Evolutionary conservation across 2,113 vertebrate genomes (phyloP), one percentile per base, ranked within the genome.

Genomic region (Nothocercus nigrocapillus): DNA sequence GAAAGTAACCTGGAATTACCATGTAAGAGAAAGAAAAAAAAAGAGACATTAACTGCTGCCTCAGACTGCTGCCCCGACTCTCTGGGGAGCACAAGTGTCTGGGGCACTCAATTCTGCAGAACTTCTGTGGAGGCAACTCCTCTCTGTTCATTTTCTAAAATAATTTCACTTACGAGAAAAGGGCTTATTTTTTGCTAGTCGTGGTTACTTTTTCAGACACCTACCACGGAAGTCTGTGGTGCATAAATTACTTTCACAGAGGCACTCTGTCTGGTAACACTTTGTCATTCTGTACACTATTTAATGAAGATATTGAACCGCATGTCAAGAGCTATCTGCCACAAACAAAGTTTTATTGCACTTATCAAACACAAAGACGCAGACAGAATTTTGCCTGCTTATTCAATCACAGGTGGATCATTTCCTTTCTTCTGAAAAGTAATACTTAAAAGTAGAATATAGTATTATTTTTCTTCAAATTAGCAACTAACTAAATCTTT

Each of bases 1-100:
- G 97, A 99, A 99, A 95, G 98, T 99, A 96, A 99, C 99, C 99
- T 99, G 89, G 67, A 92, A 85, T 73, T 28, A 92, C 63, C 67
- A 74, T 11, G 6, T 2, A 28, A 91, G 58, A 93, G 68, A 80
- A 5, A 74, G 42, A 74, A 12, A 32, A 15, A 49, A 25, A 34
- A 16, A 44, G 22, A 64, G 68, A 87, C 88, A 94, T 11, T 81
- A 40, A 3, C 22, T 1, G 63, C 9, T 64, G 62, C 62, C 53
- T 67, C 49, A 59, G 30, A 38, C 63, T 15, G 58, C 54, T 82
- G 78, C 32, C 77, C 56, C 68, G 86, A 9, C 14, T 25, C 34
- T 78, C 64, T 14, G 28, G 54, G 67, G 30, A 63, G 84, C 62
- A 69, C 88, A 68, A 82, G 70, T 2, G 7, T 49, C 40, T 28